Percentiles rank a stretch among this genome's conserved stretches.
Evolutionary conservation across 2,888 invertebrate species (phyloP).

Genomic region (Cataglyphis albicans): DNA sequence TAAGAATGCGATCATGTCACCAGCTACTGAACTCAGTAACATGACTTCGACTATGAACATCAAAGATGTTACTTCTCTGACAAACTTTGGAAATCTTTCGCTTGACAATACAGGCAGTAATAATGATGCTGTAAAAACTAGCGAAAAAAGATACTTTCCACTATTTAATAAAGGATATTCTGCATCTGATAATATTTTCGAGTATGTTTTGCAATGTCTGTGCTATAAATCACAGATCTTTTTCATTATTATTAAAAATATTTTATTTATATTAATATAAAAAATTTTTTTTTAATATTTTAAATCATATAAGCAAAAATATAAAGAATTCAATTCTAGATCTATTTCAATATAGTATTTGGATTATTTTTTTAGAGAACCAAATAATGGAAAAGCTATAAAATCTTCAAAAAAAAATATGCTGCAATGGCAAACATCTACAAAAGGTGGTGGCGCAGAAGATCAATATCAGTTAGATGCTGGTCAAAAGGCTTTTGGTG

Average conservation of each 20-base stretch:
- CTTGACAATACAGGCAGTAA: constrained; percentile 66
- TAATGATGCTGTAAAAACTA: constrained; percentile 56
- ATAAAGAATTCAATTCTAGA: neutral
- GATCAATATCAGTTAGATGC: constrained; percentile 93
- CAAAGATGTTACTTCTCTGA: constrained; percentile 78
- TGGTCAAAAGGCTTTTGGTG: constrained; percentile 93
- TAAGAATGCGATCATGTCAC: constrained; percentile 83
- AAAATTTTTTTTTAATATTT: neutral
- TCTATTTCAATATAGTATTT: constrained; percentile 19
- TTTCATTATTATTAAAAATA: neutral
- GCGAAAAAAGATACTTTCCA: constrained; percentile 78
- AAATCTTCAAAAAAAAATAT: constrained; percentile 71
- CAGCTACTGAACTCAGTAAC: constrained; percentile 87
- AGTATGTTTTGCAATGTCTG: constrained; percentile 71
- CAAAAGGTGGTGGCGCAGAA: constrained; percentile 86
- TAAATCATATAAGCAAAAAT: neutral
- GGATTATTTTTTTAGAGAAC: constrained; percentile 69
- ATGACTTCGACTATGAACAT: constrained; percentile 87
- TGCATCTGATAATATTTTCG: constrained; percentile 60
- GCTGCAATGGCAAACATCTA: constrained; percentile 84
- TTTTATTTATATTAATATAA: neutral
- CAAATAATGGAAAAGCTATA: constrained; percentile 47
- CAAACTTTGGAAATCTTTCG: constrained; percentile 63
- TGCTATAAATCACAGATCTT: neutral
- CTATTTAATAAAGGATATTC: constrained; percentile 80